Evolutionary conservation across 2,113 vertebrate species (phyloP), one percentile per base, ranked within the genome.

Genomic region (Leucosticte australis): DNA sequence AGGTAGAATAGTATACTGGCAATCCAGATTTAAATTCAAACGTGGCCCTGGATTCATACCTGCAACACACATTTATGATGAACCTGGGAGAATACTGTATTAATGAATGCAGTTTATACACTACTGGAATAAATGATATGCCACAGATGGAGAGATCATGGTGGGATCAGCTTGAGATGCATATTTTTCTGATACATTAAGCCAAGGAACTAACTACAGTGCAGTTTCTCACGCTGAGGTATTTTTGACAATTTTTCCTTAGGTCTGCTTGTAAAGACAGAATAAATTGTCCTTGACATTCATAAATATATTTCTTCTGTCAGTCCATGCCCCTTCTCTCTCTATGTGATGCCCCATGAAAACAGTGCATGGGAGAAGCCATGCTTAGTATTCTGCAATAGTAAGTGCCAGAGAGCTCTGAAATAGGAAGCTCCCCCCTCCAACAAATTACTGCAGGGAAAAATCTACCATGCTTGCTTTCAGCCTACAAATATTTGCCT

Each of bases 161-260:
- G 70, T 26, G 15, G 18, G 65, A 94, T 95, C 85, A 90, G 56
- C 30, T 90, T 91, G 57, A 91, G 27, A 86, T 85, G 39, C 63
- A 35, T 86, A 47, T 95, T 94, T 95, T 94, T 88, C 82, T 86
- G 35, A 93, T 88, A 77, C 35, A 41, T 78, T 83, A 92, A 90
- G 31, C 39, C 60, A 55, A 68, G 12, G 15, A n/a, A 78, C 39
- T 74, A 76, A 76, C 37, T 79, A 65, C 23, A 56, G 64, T 41
- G 52, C 35, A 44, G 55, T 88, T 92, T 83, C 50, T 90, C 68
- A 67, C 77, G 59, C 82, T 86, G 78, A 65, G 67, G 6, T 77
- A 69, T 77, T 91, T 93, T 95, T 89, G 21, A 82, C 26, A 8
- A 83, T 87, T 95, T 97, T 95, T 91, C 47, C 47, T 77, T 77